Base-by-base conservation (phyloP, 2,888 invertebrate genomes). In the Coecobrya sp. region DNA sequence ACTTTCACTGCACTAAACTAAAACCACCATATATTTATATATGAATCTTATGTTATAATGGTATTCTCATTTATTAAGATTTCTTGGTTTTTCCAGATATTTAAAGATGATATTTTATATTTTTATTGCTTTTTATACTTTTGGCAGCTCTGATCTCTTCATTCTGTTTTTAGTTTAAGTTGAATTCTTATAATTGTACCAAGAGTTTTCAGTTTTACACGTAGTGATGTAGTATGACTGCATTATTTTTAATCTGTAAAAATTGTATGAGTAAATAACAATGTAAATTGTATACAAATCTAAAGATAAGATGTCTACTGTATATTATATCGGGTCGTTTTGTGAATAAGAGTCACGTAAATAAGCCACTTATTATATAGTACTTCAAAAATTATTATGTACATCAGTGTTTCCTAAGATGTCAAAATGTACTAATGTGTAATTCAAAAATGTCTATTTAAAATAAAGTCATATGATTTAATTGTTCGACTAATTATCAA, bases 371-470 rank as follows among this genome's bases (percentile, higher is more conserved):
- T 73, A 73, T 36, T 36, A 19, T 36, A 19, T 42, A 42, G 16
- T 19, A 42, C 11, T 73, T 10, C 16, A n/a, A 73, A 73, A 70
- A 16, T 22, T 22, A 84, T 19, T 62, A 36, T 84, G 8, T 13
- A 84, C 27, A 42, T 68, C 85, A 42, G 19, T 68, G 27, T 85
- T 85, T 68, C 68, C n/a, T 68, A 68, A 85, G 68, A 81, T 81
- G 81, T 68, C 65, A 68, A 45, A 68, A 73, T 73, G 86, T 86
- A 73, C 25, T 86, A 73, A 73, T 86, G 73, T 86, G 45, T 86
- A 70, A 86, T 86, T 86, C 86, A 73, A 86, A 36, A 86, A 73
- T 73, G 55, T 86, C 22, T 86, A 86, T 86, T 73, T 73, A 70
- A 55, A 86, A 86, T 86, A 86, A 86, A 86, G 52, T 73, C 73